Evolutionary conservation across 2,888 invertebrate species (phyloP).

Genomic region (Coelinius sp.): DNA sequence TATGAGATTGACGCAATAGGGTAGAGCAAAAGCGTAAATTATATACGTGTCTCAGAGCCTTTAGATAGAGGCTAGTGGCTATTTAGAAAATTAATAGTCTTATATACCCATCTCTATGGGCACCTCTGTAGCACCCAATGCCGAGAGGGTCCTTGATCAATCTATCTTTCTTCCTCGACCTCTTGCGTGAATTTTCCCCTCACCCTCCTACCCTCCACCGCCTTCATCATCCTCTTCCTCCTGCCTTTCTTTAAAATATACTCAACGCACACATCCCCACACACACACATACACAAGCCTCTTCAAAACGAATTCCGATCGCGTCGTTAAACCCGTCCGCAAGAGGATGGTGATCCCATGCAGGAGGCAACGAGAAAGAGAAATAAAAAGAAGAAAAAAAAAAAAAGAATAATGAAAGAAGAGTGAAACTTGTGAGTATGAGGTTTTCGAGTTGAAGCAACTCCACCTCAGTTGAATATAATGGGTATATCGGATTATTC

Average conservation of each 20-base stretch:
- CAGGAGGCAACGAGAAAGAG: slow-evolving; percentile 34
- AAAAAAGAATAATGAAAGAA: slow-evolving; percentile 30
- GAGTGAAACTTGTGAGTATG: slow-evolving; percentile 36
- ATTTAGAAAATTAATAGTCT: slow-evolving; percentile 47
- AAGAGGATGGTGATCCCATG: slow-evolving; percentile 36
- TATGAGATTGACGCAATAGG: slow-evolving; percentile 24
- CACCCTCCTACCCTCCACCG: slow-evolving; percentile 24
- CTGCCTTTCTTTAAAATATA: slow-evolving; percentile 3
- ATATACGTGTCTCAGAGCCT: slow-evolving; percentile 36
- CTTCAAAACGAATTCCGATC: slow-evolving; percentile 53
- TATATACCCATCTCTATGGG: slow-evolving; percentile 24
- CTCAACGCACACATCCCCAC: not conserved
- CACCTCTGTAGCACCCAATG: slow-evolving; percentile 19
- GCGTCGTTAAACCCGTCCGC: slow-evolving; percentile 51
- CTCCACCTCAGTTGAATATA: slow-evolving; percentile 49
- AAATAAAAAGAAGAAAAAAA: slow-evolving; percentile 24
- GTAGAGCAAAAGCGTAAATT: slow-evolving; percentile 43
- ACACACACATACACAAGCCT: slow-evolving; percentile 32
- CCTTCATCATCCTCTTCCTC: slow-evolving; percentile 12
- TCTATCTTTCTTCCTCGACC: slow-evolving; percentile 35
- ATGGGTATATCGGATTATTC: slow-evolving; percentile 52
- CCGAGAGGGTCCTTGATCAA: slow-evolving; percentile 31
- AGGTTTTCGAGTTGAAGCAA: slow-evolving; percentile 38
- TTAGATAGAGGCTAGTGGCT: slow-evolving; percentile 42
- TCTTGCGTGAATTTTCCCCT: slow-evolving; percentile 17